phyloP scores from a whole-genome alignment of 2,113 vertebrate species.

The Myotis brandtii region DNA sequence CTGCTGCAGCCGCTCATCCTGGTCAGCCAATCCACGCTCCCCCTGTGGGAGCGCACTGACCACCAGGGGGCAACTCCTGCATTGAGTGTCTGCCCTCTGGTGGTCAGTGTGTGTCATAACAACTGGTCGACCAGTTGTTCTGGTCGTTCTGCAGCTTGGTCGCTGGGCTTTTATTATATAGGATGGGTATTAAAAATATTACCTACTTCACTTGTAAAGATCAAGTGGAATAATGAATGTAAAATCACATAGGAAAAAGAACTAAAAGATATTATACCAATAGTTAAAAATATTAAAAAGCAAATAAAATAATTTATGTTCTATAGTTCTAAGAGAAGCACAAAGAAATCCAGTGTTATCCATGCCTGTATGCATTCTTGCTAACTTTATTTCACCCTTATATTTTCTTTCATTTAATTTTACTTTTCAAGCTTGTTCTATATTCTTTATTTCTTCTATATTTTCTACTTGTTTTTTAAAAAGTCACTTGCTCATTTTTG shows the following conservation, averaged over 20 bases:
- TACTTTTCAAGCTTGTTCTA: background rate
- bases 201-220: background rate
- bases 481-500: conserved; percentile 18
- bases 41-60: too few relatives aligned
- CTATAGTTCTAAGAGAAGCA: background rate
- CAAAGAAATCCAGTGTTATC: background rate
- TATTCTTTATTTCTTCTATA: background rate
- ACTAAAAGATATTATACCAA: background rate
- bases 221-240: background rate
- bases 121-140: too few relatives aligned
- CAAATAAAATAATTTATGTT: background rate
- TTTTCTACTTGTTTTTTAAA: conserved; percentile 7
- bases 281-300: conserved; percentile 13
- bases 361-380: background rate
- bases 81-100: too few relatives aligned
- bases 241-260: background rate
- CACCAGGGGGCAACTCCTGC: too few relatives aligned
- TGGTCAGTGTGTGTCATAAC: too few relatives aligned
- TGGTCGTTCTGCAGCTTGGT: too few relatives aligned
- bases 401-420: background rate
- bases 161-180: too few relatives aligned
- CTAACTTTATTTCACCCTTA: conserved; percentile 1
- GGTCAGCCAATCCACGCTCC: too few relatives aligned
- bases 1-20: too few relatives aligned
- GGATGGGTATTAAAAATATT: background rate